These are phyloP conservation scores for Heterocephalus glaber DNA, from an alignment of 2,113 vertebrate species.

Conservation along the genomic window DNA sequence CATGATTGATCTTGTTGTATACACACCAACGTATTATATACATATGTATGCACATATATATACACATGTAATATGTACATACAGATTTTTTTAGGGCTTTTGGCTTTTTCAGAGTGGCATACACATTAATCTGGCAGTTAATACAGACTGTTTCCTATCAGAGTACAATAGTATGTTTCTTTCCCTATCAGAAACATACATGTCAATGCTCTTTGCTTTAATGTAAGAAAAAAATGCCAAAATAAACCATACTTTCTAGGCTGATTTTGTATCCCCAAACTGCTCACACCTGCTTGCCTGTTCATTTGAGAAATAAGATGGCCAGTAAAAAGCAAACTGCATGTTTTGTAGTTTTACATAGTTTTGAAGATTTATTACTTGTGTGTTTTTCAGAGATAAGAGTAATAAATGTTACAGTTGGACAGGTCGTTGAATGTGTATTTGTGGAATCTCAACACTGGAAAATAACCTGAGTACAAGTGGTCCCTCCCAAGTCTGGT, in stretches of 20 bases:
- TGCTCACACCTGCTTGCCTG: not conserved
- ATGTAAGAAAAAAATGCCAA: not conserved
- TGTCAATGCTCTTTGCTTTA: not conserved
- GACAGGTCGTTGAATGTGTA: not conserved
- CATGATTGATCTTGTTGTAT: not conserved
- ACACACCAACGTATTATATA: not conserved
- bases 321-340: not conserved
- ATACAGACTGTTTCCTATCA: not conserved
- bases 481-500: not conserved
- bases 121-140: not conserved
- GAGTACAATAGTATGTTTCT: not conserved
- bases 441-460: not conserved
- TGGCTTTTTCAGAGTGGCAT: not conserved
- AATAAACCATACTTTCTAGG: not conserved
- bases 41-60: not conserved
- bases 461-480: not conserved
- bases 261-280: not conserved
- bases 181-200: not conserved
- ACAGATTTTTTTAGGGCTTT: not conserved
- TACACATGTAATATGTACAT: not conserved
- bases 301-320: not conserved
- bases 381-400: not conserved
- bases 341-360: not conserved
- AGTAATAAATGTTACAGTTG: not conserved
- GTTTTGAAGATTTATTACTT: conserved; percentile 18